phyloP scores from a whole-genome alignment of 2,888 invertebrate species.

The Seira musarum region DNA sequence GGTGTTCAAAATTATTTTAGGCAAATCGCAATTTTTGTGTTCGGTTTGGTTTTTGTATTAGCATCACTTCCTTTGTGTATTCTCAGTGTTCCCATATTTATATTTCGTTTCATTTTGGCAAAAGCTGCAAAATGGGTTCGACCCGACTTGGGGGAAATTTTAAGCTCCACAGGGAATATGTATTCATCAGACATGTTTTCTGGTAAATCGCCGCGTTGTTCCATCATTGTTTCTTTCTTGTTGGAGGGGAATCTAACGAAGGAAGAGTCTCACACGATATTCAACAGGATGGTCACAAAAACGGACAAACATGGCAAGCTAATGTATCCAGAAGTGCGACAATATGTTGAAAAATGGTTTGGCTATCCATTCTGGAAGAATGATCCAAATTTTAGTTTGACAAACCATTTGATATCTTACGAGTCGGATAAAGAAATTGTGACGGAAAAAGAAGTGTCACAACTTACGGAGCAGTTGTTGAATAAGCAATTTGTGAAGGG shows the following conservation, averaged over 20 bases:
- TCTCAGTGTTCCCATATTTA: conserved; percentile 27
- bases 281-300: conserved; percentile 21
- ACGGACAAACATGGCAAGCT: conserved; percentile 23
- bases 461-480: conserved; percentile 17
- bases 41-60: too few relatives aligned
- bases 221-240: conserved; percentile 26
- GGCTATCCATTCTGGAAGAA: conserved; percentile 39
- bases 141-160: conserved; percentile 18
- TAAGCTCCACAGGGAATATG: conserved; percentile 31
- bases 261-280: not conserved
- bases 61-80: too few relatives aligned
- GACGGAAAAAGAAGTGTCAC: not conserved
- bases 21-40: too few relatives aligned
- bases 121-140: conserved; percentile 10
- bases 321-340: conserved; percentile 30
- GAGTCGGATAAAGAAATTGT: not conserved
- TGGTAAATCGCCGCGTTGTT: conserved; percentile 25
- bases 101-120: conserved; percentile 16
- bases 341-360: conserved; percentile 29
- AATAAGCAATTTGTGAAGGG: conserved; percentile 41
- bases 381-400: conserved; percentile 30
- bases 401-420: conserved; percentile 25
- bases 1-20: too few relatives aligned
- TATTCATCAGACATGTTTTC: conserved; percentile 28
- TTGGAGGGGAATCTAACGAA: conserved; percentile 8